A percentile compares a stretch with the other conserved stretches of the same genome.
These are phyloP conservation scores for Hemicentrotus pulcherrimus DNA, from an alignment of 35 echinoderm and acorn worm species.

Conservation along the genomic window DNA sequence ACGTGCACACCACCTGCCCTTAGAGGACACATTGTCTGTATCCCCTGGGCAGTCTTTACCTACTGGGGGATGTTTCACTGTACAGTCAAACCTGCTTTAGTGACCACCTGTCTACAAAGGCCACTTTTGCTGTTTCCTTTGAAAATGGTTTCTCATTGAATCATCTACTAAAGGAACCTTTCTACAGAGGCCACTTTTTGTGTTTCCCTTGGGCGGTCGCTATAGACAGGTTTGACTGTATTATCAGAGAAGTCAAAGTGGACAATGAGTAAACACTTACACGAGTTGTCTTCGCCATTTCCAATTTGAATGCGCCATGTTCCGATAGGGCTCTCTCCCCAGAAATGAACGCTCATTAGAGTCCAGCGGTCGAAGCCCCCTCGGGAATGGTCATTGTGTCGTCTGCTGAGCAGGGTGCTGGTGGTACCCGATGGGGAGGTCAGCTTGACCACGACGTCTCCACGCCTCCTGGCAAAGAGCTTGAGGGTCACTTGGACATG, in stretches of 20 bases:
- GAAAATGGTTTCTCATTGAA: no score
- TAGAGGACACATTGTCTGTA: no score
- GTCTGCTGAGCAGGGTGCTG: conserved; percentile 62
- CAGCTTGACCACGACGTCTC: conserved; percentile 63
- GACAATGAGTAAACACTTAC: conserved; percentile 19
- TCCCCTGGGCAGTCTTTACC: no score
- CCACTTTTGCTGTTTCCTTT: no score
- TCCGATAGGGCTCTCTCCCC: conserved; percentile 83
- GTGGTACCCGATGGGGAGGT: conserved; percentile 78
- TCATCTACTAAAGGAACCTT: no score
- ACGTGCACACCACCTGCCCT: no score
- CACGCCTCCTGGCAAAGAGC: conserved; percentile 52
- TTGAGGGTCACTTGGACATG: conserved; percentile 86
- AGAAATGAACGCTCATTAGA: conserved; percentile 92
- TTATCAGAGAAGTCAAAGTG: background rate
- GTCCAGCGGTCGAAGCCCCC: conserved; percentile 72
- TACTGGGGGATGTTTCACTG: no score
- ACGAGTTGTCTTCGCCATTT: conserved; percentile 40
- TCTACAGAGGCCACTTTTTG: no score
- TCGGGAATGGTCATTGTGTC: conserved; percentile 23
- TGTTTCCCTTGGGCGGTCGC: no score
- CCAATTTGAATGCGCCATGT: conserved; percentile 70
- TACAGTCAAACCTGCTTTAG: no score
- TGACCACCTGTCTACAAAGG: no score
- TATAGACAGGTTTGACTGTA: no score